These are phyloP conservation scores for Parapsyche elsis DNA, from an alignment of 1,140 invertebrate genomes.

Conservation along the genomic window DNA sequence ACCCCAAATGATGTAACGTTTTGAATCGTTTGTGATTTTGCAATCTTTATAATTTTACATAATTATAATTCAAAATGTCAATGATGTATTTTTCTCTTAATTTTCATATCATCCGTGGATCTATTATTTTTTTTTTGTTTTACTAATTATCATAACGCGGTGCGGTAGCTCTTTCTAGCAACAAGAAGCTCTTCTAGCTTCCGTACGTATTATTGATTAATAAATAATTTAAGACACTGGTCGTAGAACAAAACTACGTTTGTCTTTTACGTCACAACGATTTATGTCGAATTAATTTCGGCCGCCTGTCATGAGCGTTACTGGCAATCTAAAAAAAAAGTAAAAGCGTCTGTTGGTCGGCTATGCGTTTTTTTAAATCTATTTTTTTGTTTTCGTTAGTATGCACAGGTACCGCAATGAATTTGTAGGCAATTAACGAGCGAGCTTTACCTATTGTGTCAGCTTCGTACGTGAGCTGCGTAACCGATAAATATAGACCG, in stretches of 20 bases:
- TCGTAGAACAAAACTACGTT: neutral
- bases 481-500: too few species aligned
- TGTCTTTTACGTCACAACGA: neutral
- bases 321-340: neutral
- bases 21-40: too few species aligned
- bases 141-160: constrained; percentile 2
- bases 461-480: too few species aligned
- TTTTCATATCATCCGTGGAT: neutral
- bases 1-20: neutral
- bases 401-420: neutral
- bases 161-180: neutral
- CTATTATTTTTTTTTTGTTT: neutral
- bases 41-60: neutral
- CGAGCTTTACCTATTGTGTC: neutral
- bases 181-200: neutral
- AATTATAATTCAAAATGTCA: constrained; percentile 3
- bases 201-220: neutral
- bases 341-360: neutral
- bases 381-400: neutral
- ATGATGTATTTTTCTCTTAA: constrained; percentile 3
- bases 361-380: neutral
- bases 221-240: neutral
- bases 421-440: neutral
- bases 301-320: neutral
- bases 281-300: constrained; percentile 24